Conservation (phyloP, 2,113 vertebrate genomes). For the Odontophorus gujanensis region DNA sequence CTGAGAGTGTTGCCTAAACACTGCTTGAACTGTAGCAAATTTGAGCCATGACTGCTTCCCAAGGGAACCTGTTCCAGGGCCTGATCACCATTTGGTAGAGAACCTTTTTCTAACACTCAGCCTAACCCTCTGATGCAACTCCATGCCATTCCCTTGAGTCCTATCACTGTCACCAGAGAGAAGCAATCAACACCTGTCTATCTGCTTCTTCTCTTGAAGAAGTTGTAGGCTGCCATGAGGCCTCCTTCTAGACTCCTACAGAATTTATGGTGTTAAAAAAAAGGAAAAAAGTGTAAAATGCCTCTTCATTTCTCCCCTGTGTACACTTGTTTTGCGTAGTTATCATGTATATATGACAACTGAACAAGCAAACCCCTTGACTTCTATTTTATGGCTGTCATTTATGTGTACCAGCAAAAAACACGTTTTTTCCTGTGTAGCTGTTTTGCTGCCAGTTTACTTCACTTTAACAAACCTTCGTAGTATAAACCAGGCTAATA, state of each 20-base stretch:
- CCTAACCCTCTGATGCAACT: background rate
- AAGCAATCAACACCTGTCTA: background rate
- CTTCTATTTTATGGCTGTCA: background rate
- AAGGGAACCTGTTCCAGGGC: background rate
- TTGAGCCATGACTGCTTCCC: background rate
- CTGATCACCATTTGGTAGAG: no score
- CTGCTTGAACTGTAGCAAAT: background rate
- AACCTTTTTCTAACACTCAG: background rate
- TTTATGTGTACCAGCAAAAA: background rate
- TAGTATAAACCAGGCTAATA: background rate
- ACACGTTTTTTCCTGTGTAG: background rate
- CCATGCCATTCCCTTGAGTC: background rate
- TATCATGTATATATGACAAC: background rate
- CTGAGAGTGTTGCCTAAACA: background rate
- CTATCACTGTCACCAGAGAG: background rate
- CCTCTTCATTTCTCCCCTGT: background rate
- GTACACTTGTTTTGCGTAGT: background rate
- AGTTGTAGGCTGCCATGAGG: background rate
- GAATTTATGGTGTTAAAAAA: background rate
- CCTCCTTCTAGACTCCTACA: no score
- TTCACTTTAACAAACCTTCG: background rate
- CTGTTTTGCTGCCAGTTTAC: background rate
- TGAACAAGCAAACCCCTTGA: background rate
- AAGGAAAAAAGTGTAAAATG: background rate
- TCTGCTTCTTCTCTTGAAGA: background rate